A percentile compares a stretch with the other conserved stretches of the same genome.
Conservation (phyloP, 2,888 invertebrate genomes). For the Drosophila colorata region DNA sequence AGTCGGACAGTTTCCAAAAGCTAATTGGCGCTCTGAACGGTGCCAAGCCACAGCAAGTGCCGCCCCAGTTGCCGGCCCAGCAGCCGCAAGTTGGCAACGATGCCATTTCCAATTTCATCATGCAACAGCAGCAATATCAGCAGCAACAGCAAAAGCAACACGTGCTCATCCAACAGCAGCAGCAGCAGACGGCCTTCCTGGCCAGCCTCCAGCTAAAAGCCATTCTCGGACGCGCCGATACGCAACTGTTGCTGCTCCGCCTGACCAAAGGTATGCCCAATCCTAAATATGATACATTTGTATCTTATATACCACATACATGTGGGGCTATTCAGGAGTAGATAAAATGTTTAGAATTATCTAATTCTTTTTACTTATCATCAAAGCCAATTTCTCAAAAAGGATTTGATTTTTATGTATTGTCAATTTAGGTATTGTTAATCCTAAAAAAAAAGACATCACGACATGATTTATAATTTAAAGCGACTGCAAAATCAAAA, state of each 20-base stretch:
- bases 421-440: no score
- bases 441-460: no score
- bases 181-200: slow-evolving; percentile 82
- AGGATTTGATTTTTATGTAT: no score
- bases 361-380: no score
- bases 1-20: slow-evolving; percentile 82
- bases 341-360: no score
- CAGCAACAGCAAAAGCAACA: slow-evolving; percentile 82
- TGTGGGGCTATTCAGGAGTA: no score
- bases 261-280: slow-evolving; percentile 77
- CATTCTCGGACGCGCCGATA: slow-evolving; percentile 81
- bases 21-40: slow-evolving; percentile 70
- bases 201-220: slow-evolving; percentile 83
- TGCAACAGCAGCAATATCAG: slow-evolving; percentile 81
- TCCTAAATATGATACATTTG: no score
- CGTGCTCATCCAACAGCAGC: slow-evolving; percentile 79
- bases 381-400: no score
- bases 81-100: slow-evolving; percentile 64
- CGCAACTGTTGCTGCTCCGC: slow-evolving; percentile 80
- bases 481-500: no score
- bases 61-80: slow-evolving; percentile 36
- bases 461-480: no score
- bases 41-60: slow-evolving; percentile 44
- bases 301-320: neutral
- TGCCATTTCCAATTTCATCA: slow-evolving; percentile 80